Evolutionary conservation across 2,797 vertebrate species (phyloP).

Genomic region (Sciurus carolinensis): DNA sequence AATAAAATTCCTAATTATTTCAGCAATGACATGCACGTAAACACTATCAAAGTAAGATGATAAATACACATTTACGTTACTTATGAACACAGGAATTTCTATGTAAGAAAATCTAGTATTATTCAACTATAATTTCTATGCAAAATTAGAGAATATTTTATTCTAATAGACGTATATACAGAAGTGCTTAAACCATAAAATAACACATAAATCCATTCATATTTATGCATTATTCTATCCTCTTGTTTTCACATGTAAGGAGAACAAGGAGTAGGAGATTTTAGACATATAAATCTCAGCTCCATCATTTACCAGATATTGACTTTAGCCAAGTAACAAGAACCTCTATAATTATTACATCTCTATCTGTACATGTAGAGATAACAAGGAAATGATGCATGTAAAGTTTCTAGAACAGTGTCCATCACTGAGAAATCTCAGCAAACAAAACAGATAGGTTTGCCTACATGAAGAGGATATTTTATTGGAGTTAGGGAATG

Average conservation of each 20-base stretch:
- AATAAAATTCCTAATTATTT: slow-evolving; percentile 14
- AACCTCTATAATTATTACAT: neutral
- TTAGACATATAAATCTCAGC: neutral
- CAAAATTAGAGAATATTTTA: slow-evolving; percentile 49
- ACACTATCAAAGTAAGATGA: slow-evolving; percentile 43
- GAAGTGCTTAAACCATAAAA: slow-evolving; percentile 11
- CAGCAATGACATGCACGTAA: slow-evolving; percentile 16
- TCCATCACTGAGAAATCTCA: neutral
- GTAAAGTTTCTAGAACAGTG: neutral
- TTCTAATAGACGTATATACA: neutral
- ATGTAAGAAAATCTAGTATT: slow-evolving; percentile 29
- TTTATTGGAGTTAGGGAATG: neutral
- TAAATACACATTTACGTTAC: neutral
- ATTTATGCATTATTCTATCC: neutral
- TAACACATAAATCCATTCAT: neutral
- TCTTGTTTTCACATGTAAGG: neutral
- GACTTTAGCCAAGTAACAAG: neutral
- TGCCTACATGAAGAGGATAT: neutral
- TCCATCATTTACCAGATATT: neutral
- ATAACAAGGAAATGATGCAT: neutral
- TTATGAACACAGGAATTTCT: slow-evolving; percentile 32
- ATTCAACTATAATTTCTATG: neutral
- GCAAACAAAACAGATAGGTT: slow-evolving; percentile 7
- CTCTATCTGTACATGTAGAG: neutral
- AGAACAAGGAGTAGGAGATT: neutral